Evolutionary conservation across 2,888 invertebrate species (phyloP), one percentile per base, ranked within the genome.

Genomic region (Halictus ligatus): DNA sequence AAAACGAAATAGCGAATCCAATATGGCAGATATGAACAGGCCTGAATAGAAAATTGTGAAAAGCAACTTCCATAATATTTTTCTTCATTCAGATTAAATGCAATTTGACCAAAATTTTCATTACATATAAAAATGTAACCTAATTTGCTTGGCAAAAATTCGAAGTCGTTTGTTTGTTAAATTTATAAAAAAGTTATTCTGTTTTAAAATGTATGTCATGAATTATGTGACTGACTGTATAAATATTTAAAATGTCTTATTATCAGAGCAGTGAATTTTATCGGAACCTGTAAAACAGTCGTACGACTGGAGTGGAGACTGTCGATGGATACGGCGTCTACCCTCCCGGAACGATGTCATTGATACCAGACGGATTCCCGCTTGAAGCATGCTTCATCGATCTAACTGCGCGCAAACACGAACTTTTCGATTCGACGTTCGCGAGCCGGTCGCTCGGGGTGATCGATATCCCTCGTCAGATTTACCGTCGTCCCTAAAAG

Each of bases 381-480:
- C 12, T 74, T 21, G 46, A 40, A 77, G 46, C 76, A 35, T 54
- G 76, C 46, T 83, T 69, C 79, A 40, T 76, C 60, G 35, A 46
- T 85, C 50, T 85, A 85, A 86, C 78, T 75, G 67, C 50, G 75
- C 54, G 67, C 64, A 76, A 81, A 85, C 73, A 74, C 43, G 77
- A 78, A 80, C 29, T 86, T 80, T 86, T 81, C 67, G 72, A 80
- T 74, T 69, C 74, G 25, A 48, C 74, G 54, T 81, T 75, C 64
- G 81, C 80, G 77, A 84, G 84, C 80, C 77, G 80, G 75, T 72
- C 74, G 76, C 35, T 21, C 21, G 67, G 78, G 75, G 84, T 79
- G 84, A 88, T 88, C 87, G 81, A 88, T 87, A 86, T 80, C 87
- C 48, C 74, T 72, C 78, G 87, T 75, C 84, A 81, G 87, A 88